These are phyloP conservation scores for Orientallactaga sibirica DNA, from an alignment of 2,797 vertebrate species.

Conservation along the genomic window DNA sequence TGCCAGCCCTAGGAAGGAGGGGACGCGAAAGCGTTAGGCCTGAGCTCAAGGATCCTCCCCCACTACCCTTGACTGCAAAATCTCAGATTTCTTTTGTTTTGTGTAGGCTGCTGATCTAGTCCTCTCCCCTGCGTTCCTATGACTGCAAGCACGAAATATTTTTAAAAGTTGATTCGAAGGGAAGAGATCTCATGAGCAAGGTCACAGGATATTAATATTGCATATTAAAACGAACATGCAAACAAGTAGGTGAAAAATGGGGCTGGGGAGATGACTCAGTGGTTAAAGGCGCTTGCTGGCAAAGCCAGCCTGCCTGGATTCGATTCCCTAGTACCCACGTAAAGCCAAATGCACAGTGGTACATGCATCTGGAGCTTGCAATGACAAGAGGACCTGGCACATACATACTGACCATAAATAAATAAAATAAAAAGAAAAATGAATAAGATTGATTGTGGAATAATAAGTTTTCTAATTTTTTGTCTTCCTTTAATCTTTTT, in stretches of 20 bases:
- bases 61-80: background rate
- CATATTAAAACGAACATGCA: conserved; percentile 3
- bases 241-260: background rate
- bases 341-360: too few relatives aligned
- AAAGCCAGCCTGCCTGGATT: too few relatives aligned
- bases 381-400: too few relatives aligned
- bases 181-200: conserved; percentile 17
- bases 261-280: too few relatives aligned
- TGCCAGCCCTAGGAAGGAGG: accelerated
- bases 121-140: background rate
- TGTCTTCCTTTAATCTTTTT: background rate
- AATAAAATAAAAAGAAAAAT: background rate
- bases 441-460: conserved; percentile 38
- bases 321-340: too few relatives aligned
- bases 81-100: background rate
- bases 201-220: background rate
- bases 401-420: too few relatives aligned
- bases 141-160: background rate
- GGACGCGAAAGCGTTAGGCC: accelerated
- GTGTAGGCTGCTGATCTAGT: background rate
- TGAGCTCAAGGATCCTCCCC: accelerated
- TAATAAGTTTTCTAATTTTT: background rate
- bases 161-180: conserved; percentile 32
- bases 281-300: too few relatives aligned
- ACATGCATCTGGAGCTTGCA: too few relatives aligned